These are phyloP conservation scores for Solenopsis fugax DNA, from an alignment of 1,140 invertebrate genomes.

Conservation along the genomic window DNA sequence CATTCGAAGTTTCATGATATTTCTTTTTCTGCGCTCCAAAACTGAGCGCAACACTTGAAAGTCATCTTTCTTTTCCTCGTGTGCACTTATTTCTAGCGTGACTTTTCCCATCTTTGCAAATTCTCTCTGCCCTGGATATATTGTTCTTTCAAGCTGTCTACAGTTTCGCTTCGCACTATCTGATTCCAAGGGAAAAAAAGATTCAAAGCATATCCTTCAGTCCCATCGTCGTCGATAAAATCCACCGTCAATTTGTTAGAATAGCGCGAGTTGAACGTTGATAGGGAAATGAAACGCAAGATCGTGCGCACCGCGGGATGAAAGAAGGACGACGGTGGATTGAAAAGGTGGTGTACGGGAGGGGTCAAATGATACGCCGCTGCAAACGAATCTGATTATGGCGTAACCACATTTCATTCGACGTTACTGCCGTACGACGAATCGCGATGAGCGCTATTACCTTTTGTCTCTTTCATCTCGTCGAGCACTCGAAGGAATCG, in stretches of 20 bases:
- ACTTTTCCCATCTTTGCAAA: conserved; percentile 10
- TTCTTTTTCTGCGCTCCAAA: not conserved
- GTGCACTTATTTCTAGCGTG: not conserved
- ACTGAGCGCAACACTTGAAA: not conserved
- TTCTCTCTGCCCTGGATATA: not conserved
- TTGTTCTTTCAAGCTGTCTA: conserved; percentile 28
- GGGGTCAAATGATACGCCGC: conserved; percentile 36
- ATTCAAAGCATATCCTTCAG: conserved; percentile 13
- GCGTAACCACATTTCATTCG: conserved; percentile 24
- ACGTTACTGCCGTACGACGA: conserved; percentile 32
- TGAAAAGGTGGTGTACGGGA: conserved; percentile 4
- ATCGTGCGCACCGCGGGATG: conserved; percentile 18
- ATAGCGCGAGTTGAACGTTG: conserved; percentile 34
- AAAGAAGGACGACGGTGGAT: conserved; percentile 20
- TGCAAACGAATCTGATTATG: conserved; percentile 54
- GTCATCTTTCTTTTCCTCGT: not conserved
- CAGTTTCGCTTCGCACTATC: conserved; percentile 7
- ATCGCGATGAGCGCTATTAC: conserved; percentile 48
- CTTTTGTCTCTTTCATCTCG: conserved; percentile 23
- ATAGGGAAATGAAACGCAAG: conserved; percentile 46
- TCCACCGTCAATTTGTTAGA: conserved; percentile 51
- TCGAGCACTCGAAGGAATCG: conserved; percentile 26
- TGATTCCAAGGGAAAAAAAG: conserved; percentile 4
- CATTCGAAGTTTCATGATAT: conserved; percentile 1
- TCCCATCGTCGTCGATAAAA: conserved; percentile 42